phyloP scores from a whole-genome alignment of 1,140 invertebrate species.

The Ostrea denselamellosa region DNA sequence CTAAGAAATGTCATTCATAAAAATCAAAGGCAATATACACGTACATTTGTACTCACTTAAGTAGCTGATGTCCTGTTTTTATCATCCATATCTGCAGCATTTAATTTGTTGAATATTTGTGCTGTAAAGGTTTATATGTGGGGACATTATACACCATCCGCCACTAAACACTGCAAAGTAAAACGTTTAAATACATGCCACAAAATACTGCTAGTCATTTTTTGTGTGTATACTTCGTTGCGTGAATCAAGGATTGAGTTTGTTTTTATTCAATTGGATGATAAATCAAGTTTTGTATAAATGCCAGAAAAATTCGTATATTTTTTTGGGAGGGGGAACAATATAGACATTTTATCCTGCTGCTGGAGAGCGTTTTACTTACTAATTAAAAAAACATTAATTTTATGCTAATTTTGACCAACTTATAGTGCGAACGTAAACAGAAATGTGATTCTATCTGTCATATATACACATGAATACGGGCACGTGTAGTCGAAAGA shows the following conservation, averaged over 20 bases:
- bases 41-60: no score
- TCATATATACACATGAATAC: no score
- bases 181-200: not conserved
- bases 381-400: not conserved
- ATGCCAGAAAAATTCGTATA: not conserved
- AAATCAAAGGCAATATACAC: no score
- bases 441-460: not conserved
- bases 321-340: not conserved
- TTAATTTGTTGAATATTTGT: not conserved
- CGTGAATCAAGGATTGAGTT: not conserved
- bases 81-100: constrained; percentile 6
- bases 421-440: not conserved
- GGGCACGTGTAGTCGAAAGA: no score
- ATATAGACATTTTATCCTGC: not conserved
- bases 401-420: not conserved
- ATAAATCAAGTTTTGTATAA: not conserved
- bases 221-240: not conserved
- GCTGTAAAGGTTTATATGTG: not conserved
- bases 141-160: not conserved
- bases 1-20: not conserved
- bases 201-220: not conserved
- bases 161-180: not conserved
- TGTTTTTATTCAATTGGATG: not conserved
- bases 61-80: not conserved
- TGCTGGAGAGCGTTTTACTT: not conserved